A percentile compares a stretch with the other conserved stretches of the same genome.
phyloP scores from a whole-genome alignment of 1,140 invertebrate genomes.

The Tetragonula clypearis region DNA sequence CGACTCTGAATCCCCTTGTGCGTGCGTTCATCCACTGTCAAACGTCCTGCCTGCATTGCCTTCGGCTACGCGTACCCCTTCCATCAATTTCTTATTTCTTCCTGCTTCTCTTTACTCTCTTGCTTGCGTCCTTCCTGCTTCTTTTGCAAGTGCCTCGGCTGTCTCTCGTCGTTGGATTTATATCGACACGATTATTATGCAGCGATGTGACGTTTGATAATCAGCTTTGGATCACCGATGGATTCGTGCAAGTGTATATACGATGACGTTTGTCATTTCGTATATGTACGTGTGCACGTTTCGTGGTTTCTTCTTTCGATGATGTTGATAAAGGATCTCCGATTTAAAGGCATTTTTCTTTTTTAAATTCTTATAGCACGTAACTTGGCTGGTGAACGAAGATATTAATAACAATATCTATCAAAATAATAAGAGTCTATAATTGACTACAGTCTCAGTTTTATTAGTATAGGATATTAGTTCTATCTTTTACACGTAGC shows the following conservation, averaged over 20 bases:
- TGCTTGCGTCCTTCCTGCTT: conserved; percentile 21
- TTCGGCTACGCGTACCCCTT: conserved; percentile 16
- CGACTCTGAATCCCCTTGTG: conserved; percentile 22
- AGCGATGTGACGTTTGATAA: neutral
- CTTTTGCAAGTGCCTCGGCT: conserved; percentile 1
- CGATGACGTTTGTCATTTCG: neutral
- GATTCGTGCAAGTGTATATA: neutral
- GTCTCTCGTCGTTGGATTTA: neutral
- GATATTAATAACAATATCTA: too few relatives aligned
- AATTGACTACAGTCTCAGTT: neutral
- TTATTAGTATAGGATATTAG: neutral
- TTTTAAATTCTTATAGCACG: too few relatives aligned
- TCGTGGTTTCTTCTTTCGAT: too few relatives aligned
- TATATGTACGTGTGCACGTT: too few relatives aligned
- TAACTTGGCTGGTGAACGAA: too few relatives aligned
- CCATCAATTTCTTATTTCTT: conserved; percentile 22
- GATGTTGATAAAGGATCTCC: neutral
- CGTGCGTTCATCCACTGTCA: conserved; percentile 31
- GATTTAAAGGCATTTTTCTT: too few relatives aligned
- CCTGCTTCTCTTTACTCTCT: conserved; percentile 48
- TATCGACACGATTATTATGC: neutral
- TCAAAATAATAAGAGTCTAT: too few relatives aligned
- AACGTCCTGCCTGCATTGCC: conserved; percentile 45
- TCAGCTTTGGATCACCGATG: neutral
- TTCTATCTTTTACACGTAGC: too few relatives aligned